These are phyloP conservation scores for Pseudopleuronectes americanus DNA, from an alignment of 2,797 vertebrate genomes.

Conservation along the genomic window DNA sequence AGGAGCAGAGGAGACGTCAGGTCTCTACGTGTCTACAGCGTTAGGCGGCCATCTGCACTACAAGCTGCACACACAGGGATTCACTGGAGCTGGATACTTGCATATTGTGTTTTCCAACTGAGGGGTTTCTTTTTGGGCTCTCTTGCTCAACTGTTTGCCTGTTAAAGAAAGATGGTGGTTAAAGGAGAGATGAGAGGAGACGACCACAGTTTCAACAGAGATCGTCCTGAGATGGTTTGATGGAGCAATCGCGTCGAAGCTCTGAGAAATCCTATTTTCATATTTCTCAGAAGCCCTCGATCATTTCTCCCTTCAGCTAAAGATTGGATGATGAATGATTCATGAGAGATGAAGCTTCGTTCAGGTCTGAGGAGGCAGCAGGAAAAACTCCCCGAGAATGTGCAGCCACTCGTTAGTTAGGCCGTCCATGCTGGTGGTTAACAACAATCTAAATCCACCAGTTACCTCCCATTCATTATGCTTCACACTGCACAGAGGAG, in stretches of 20 bases:
- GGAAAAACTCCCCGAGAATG: too few relatives aligned
- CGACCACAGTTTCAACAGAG: conserved; percentile 15
- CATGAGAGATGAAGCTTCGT: background rate
- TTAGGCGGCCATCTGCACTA: conserved; percentile 66
- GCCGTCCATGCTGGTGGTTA: too few relatives aligned
- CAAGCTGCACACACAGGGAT: conserved; percentile 73
- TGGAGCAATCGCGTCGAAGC: background rate
- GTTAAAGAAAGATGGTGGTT: conserved; percentile 87
- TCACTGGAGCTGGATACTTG: conserved; percentile 88
- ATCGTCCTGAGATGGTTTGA: conserved; percentile 5
- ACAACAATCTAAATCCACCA: too few relatives aligned
- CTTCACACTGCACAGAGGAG: too few relatives aligned
- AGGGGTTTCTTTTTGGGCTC: conserved; percentile 90
- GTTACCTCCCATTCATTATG: too few relatives aligned
- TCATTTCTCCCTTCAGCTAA: background rate
- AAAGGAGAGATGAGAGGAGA: conserved; percentile 24
- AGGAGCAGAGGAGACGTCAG: conserved; percentile 8
- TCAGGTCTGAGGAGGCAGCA: too few relatives aligned
- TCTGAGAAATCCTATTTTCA: background rate
- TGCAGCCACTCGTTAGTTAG: too few relatives aligned
- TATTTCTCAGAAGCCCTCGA: background rate
- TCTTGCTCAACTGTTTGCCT: conserved; percentile 96
- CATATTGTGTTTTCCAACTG: conserved; percentile 92
- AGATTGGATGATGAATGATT: background rate
- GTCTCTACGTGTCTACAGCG: conserved; percentile 46